phyloP scores from a whole-genome alignment of 2,797 vertebrate species.

The Parambassis ranga region DNA sequence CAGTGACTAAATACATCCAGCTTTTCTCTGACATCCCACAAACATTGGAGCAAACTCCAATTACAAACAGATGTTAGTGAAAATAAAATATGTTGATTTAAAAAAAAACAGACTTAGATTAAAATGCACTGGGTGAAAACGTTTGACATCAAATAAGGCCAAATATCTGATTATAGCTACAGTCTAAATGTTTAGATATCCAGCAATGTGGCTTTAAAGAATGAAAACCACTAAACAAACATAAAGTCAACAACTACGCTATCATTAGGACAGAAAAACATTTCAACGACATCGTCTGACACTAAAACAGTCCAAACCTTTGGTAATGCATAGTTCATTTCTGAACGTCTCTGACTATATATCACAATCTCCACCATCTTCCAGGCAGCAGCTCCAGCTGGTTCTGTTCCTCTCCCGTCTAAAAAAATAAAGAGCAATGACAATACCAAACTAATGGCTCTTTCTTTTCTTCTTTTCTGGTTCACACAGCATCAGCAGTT shows the following conservation, averaged over 20 bases:
- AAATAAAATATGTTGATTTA: constrained; percentile 13
- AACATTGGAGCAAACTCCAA: constrained; percentile 1
- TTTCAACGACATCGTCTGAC: constrained; percentile 16
- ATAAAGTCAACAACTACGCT: constrained; percentile 4
- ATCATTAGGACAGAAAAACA: neutral
- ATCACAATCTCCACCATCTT: neutral
- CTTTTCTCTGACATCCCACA: neutral
- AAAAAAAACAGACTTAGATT: neutral
- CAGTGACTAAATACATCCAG: constrained; percentile 9
- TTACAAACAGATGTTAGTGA: constrained; percentile 23
- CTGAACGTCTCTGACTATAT: constrained; percentile 38
- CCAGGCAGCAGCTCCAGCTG: constrained; percentile 1
- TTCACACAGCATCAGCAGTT: constrained; percentile 59
- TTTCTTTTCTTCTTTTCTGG: constrained; percentile 42
- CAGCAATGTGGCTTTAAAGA: constrained; percentile 22
- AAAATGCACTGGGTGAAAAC: constrained; percentile 34
- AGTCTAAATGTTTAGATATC: constrained; percentile 33
- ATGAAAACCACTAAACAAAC: constrained; percentile 6
- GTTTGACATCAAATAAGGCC: constrained; percentile 55
- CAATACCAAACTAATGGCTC: constrained; percentile 64
- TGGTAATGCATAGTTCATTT: constrained; percentile 84
- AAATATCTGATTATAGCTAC: constrained; percentile 24
- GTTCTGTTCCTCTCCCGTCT: constrained; percentile 13
- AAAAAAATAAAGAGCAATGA: constrained; percentile 62
- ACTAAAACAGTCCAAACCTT: constrained; percentile 74